Percentiles rank a stretch among this genome's conserved stretches.
Evolutionary conservation across 2,797 vertebrate species (phyloP).

Genomic region (Lutjanus campechanus): DNA sequence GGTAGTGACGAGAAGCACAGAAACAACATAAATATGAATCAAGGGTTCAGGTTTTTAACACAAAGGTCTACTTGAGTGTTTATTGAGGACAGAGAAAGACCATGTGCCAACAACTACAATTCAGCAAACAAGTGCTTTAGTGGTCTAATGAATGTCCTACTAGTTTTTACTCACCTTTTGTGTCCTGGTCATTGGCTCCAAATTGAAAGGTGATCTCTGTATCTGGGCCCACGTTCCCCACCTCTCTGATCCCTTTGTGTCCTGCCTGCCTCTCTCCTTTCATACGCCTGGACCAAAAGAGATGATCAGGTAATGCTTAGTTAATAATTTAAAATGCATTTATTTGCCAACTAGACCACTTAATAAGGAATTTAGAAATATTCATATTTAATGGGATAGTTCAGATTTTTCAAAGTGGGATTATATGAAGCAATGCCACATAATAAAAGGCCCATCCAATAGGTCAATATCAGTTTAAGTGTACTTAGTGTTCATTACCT

Average conservation of each 20-base stretch:
- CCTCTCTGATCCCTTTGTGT: conserved; percentile 73
- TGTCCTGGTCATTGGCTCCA: conserved; percentile 56
- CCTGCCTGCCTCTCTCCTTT: conserved; percentile 79
- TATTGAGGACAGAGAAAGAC: not conserved
- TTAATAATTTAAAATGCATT: conserved; percentile 1
- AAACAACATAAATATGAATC: not conserved
- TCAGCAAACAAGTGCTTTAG: not conserved
- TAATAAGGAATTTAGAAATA: not conserved
- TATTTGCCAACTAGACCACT: not conserved
- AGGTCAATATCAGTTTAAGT: too few relatives aligned
- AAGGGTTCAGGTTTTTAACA: too few relatives aligned
- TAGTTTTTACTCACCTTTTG: conserved; percentile 53
- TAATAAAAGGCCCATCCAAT: too few relatives aligned
- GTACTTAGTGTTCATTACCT: too few relatives aligned
- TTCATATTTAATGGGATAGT: not conserved
- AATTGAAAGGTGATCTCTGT: conserved; percentile 85
- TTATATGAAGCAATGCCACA: too few relatives aligned
- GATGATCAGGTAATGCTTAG: conserved; percentile 26
- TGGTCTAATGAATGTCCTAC: not conserved
- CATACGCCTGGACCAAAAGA: conserved; percentile 64
- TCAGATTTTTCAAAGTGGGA: too few relatives aligned
- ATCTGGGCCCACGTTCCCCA: conserved; percentile 79
- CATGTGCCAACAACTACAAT: not conserved
- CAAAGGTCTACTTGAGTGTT: not conserved
- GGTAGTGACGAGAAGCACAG: conserved; percentile 26